Evolutionary conservation across 2,113 vertebrate genomes (phyloP), one percentile per base, ranked within the genome.

Genomic region (Calidris pygmaea): DNA sequence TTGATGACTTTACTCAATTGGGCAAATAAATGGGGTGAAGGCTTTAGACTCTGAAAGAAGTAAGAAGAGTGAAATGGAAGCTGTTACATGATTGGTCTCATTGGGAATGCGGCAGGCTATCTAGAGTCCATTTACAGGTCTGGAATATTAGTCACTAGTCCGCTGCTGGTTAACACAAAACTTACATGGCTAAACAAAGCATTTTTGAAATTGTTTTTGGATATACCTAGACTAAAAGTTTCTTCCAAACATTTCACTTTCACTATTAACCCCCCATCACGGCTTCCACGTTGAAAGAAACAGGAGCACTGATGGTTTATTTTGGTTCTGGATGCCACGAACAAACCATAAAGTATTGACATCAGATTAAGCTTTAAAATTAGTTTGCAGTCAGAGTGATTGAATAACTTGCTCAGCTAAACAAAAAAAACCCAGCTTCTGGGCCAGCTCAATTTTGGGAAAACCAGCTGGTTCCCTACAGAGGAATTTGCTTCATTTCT

Each of bases 1-100:
- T 99, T 99, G 92, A 99, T 99, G 97, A 99, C 99, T 99, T 99
- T 99, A 99, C 99, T 99, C 98, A 99, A 97, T 96, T 99, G 99
- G 98, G 99, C 98, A 98, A 99, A 99, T 95, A 99, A 98, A 96
- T 99, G 99, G 96, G 99, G 98, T 95, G 99, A 99, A 93, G 99
- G 99, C 97, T 99, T 99, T 95, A 99, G 99, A 98, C 99, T 99
- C 99, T 99, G 98, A 97, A 98, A 99, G 9, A 95, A 43, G 92
- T 5, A 91, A 97, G 87, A 97, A 88, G 23, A 93, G 63, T 88
- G 93, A 96, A 77, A 87, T 5, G 4, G 11, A 87, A 85, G 37
- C 3, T 65, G 47, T 56, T 87, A 59, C 0, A 3, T 1, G 12
- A 55, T 65, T 47, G 67, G 27, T 66, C n/a, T 78, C 30, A 41